Percentiles rank a stretch among this genome's conserved stretches.
Conservation (phyloP, 2,113 vertebrate genomes). For the Neodon shergylaensis region DNA sequence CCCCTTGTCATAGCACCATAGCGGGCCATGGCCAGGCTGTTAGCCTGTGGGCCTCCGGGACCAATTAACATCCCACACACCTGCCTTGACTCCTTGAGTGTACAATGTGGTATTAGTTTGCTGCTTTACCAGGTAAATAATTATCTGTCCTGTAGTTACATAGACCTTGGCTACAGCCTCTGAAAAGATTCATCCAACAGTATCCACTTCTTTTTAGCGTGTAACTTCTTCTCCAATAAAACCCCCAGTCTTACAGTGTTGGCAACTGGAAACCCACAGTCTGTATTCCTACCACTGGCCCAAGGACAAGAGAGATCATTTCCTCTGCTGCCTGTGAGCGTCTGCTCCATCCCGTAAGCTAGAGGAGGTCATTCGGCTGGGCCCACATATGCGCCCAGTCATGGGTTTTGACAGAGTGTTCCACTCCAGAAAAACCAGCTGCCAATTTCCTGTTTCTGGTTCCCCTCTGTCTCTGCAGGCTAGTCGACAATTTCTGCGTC, state of each 20-base stretch:
- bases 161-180: neutral
- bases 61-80: neutral
- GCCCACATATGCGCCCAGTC: neutral
- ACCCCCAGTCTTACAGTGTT: neutral
- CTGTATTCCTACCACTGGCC: neutral
- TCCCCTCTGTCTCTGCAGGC: slow-evolving; percentile 67
- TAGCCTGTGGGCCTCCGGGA: neutral
- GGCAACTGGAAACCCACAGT: neutral
- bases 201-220: neutral
- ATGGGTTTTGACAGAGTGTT: neutral
- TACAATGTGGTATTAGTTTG: neutral
- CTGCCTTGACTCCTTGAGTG: neutral
- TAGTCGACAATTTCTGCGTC: slow-evolving; percentile 85
- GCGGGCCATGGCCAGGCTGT: too few species aligned
- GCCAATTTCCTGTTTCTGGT: neutral
- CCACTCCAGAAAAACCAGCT: neutral
- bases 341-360: neutral
- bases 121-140: neutral
- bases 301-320: neutral
- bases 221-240: neutral
- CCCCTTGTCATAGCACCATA: neutral
- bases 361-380: neutral
- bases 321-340: too few species aligned
- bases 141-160: neutral
- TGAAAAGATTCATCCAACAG: neutral